These are phyloP conservation scores for Ramphastos sulfuratus DNA, from an alignment of 2,113 vertebrate genomes.

Conservation along the genomic window DNA sequence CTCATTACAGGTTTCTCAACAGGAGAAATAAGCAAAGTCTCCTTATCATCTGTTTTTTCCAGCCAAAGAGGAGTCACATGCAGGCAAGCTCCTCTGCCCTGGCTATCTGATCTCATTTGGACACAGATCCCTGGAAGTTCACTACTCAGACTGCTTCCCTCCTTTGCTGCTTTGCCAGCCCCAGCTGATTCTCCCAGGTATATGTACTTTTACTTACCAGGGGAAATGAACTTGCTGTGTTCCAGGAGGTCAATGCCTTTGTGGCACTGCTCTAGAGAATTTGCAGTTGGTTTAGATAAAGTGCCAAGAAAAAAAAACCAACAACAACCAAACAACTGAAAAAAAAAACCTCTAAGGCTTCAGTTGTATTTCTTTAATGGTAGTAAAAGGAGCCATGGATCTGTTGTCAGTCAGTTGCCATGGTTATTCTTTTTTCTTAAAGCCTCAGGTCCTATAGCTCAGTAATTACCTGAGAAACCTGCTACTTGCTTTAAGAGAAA, in stretches of 20 bases:
- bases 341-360: background rate
- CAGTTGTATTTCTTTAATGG: background rate
- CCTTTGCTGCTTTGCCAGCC: background rate
- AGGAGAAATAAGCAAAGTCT: slow-evolving; percentile 58
- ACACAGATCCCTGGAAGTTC: background rate
- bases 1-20: slow-evolving; percentile 52
- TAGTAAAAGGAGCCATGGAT: background rate
- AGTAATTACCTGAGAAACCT: background rate
- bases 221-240: background rate
- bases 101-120: background rate
- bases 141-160: accelerated
- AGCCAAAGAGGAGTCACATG: background rate
- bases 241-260: background rate
- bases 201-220: background rate
- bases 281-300: background rate
- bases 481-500: background rate
- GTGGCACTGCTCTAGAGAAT: background rate
- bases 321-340: too few species aligned
- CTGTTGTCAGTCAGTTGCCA: slow-evolving; percentile 3
- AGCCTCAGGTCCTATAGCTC: background rate
- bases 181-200: background rate
- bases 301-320: background rate
- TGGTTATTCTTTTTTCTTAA: slow-evolving; percentile 21
- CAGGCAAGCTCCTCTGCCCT: background rate
- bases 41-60: slow-evolving; percentile 54